Evolutionary conservation across 2,888 invertebrate species (phyloP), one percentile per base, ranked within the genome.

Genomic region (Crematogaster levior): DNA sequence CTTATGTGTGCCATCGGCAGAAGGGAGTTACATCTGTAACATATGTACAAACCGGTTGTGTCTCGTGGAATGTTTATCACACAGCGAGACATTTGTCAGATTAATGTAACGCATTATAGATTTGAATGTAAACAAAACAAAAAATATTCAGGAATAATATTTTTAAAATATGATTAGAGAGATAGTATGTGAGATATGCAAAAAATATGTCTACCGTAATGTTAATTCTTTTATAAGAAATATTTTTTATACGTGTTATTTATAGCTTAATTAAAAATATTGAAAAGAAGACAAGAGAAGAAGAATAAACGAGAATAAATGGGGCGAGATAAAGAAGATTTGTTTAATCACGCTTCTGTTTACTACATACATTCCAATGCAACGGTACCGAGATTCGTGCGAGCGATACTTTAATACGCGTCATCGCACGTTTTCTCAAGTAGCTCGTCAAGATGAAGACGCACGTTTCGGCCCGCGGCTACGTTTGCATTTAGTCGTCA

Each of bases 401-500:
- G 15, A 66, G 15, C 21, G 40, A 77, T 30, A 40, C 30, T 56
- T 66, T n/a, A 75, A 51, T 27, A n/a, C 48, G 24, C 37, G 18
- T 51, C 37, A 51, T 21, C 30, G 18, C 21, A 51, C 40, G 18
- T 43, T 68, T 68, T 56, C 56, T 68, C 77, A 30, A 60, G 27
- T 58, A 43, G 68, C 48, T 68, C 15, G 40, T 65, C 37, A 37
- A 27, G 37, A 68, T 77, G 56, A 68, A 75, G 65, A 65, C 6
- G 40, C 65, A 53, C 66, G 37, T 66, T 63, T 74, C 48, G 46
- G 43, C 61, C 63, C 46, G 63, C 63, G 65, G 58, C 40, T 70
- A 18, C 56, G 58, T 34, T 58, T 60, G 63, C 56, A 68, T 66
- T 82, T 77, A 77, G 46, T 68, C 60, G 51, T 51, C 53, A 60